Conservation (phyloP, 2,797 vertebrate species). For the Poeciliopsis presidionis region DNA sequence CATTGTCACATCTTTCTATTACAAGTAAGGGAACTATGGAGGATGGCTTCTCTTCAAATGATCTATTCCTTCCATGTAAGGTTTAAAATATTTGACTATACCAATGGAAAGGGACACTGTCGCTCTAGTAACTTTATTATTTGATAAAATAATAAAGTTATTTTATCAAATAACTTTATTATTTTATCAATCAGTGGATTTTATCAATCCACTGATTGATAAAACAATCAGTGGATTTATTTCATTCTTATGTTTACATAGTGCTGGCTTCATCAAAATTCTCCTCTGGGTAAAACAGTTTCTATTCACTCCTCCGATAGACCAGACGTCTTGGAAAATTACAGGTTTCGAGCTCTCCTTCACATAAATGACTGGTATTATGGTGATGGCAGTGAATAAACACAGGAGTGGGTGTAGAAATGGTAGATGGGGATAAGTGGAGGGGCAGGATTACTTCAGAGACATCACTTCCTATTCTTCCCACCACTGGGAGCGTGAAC, state of each 20-base stretch:
- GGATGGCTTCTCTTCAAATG: background rate
- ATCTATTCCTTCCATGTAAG: too few species aligned
- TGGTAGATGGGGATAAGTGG: constrained; percentile 32
- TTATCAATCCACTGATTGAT: too few species aligned
- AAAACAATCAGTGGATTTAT: background rate
- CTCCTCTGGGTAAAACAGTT: constrained; percentile 29
- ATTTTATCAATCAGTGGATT: background rate
- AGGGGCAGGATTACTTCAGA: constrained; percentile 30
- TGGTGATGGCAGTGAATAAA: constrained; percentile 62
- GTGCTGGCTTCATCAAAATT: constrained; percentile 16
- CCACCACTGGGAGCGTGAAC: constrained; percentile 23
- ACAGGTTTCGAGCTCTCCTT: constrained; percentile 51
- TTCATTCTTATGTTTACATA: background rate
- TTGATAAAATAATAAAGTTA: background rate
- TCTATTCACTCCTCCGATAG: constrained; percentile 32
- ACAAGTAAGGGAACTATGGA: background rate
- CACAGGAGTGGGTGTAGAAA: constrained; percentile 46
- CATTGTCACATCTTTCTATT: background rate
- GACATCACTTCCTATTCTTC: constrained; percentile 50
- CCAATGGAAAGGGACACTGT: background rate
- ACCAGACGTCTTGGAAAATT: constrained; percentile 56
- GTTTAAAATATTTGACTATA: background rate
- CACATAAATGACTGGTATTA: constrained; percentile 70
- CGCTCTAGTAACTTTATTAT: background rate
- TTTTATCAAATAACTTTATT: too few species aligned